A percentile compares a stretch with the other conserved stretches of the same genome.
Evolutionary conservation across 1,140 invertebrate genomes (phyloP).

Genomic region (Hyposmocoma kahamanoa): DNA sequence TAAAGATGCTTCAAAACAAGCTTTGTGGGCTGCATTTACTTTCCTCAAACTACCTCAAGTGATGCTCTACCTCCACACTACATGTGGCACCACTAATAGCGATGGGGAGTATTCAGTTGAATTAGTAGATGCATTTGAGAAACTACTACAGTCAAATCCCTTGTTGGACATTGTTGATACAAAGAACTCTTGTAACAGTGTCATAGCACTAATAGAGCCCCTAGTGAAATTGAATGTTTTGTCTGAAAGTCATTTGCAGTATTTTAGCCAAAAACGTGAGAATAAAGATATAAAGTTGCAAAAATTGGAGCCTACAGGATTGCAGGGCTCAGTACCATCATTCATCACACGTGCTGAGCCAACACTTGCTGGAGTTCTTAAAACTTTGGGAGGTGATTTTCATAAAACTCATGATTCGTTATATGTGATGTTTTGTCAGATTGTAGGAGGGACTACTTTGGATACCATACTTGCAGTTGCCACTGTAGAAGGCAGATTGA

Average conservation of each 20-base stretch:
- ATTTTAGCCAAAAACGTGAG: constrained; percentile 81
- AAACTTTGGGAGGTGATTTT: constrained; percentile 90
- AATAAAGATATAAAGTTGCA: constrained; percentile 71
- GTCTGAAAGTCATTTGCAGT: constrained; percentile 83
- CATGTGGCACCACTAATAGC: constrained; percentile 71
- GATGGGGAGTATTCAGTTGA: constrained; percentile 81
- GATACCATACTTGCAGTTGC: constrained; percentile 93
- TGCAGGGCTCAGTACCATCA: constrained; percentile 79
- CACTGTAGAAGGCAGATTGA: constrained; percentile 90
- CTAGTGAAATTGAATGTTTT: constrained; percentile 87
- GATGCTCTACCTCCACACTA: constrained; percentile 79
- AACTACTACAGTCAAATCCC: constrained; percentile 86
- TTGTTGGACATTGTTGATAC: constrained; percentile 92
- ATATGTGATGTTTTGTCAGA: constrained; percentile 73
- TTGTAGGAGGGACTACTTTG: constrained; percentile 81
- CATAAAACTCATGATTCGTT: constrained; percentile 89
- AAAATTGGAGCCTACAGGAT: constrained; percentile 77
- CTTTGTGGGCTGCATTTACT: constrained; percentile 94
- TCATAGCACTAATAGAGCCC: constrained; percentile 88
- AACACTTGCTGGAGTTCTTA: constrained; percentile 89
- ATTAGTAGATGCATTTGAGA: constrained; percentile 87
- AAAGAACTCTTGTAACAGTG: constrained; percentile 89
- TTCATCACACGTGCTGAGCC: constrained; percentile 91
- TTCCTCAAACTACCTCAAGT: constrained; percentile 92
- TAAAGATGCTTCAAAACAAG: constrained; percentile 81